Conservation (phyloP, 2,888 invertebrate genomes). For the Lordiphosa fenestrarum region DNA sequence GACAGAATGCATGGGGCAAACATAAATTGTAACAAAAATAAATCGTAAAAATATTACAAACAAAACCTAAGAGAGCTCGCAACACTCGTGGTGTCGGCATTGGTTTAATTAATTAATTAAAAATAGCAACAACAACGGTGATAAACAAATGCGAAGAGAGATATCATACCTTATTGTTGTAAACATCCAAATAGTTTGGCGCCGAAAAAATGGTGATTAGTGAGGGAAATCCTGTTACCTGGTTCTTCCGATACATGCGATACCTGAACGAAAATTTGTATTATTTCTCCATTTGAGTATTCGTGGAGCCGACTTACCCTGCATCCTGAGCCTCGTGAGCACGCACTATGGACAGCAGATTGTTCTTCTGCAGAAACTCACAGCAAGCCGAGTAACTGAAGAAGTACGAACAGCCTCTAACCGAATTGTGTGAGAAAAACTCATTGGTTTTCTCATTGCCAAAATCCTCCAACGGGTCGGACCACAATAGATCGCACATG, state of each 20-base stretch:
- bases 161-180: conserved; percentile 94
- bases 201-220: conserved; percentile 99
- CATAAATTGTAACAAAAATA: conserved; percentile 21
- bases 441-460: conserved; percentile 98
- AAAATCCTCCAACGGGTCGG: conserved; percentile 99
- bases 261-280: conserved; percentile 83
- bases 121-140: conserved; percentile 50
- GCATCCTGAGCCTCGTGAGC: conserved; percentile 99
- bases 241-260: conserved; percentile 99
- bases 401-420: conserved; percentile 99
- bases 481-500: conserved; percentile 99
- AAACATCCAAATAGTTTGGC: conserved; percentile 99
- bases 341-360: conserved; percentile 98
- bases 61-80: conserved; percentile 23
- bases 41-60: conserved; percentile 22
- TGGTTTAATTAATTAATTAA: conserved; percentile 60
- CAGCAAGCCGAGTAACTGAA: conserved; percentile 99
- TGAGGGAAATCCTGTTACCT: conserved; percentile 99
- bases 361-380: conserved; percentile 99
- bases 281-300: background rate
- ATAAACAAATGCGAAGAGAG: conserved; percentile 28
- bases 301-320: conserved; percentile 82
- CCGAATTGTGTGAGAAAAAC: conserved; percentile 99
- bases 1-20: conserved; percentile 47
- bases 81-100: conserved; percentile 47